Conservation (phyloP, 2,113 vertebrate species). For the Casuarius casuarius region DNA sequence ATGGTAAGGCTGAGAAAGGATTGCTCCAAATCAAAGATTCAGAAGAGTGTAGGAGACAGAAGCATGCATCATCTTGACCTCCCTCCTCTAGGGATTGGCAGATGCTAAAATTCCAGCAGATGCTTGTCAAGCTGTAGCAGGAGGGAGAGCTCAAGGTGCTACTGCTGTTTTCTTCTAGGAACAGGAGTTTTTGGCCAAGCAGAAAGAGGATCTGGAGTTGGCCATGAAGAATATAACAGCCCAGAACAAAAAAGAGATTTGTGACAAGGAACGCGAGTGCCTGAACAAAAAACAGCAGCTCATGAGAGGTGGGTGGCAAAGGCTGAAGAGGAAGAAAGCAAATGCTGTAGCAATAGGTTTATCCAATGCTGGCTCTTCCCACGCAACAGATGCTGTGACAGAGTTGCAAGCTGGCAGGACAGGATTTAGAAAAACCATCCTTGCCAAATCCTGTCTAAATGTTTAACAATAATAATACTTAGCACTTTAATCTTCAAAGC, state of each 20-base stretch:
- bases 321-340: not conserved
- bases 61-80: not conserved
- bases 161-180: constrained; percentile 78
- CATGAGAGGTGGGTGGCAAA: constrained; percentile 83
- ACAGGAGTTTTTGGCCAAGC: constrained; percentile 82
- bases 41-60: not conserved
- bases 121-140: not conserved
- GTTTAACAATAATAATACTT: constrained; percentile 66
- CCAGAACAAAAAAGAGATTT: constrained; percentile 90
- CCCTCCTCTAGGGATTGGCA: not conserved
- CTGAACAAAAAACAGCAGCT: constrained; percentile 91
- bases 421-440: constrained; percentile 29
- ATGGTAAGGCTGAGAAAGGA: constrained; percentile 75
- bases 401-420: constrained; percentile 29
- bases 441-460: constrained; percentile 63
- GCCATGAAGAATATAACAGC: constrained; percentile 85
- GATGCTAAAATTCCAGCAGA: not conserved
- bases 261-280: constrained; percentile 87
- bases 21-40: accelerated
- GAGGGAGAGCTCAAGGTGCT: not conserved
- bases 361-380: constrained; percentile 31
- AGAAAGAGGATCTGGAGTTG: constrained; percentile 85
- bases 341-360: not conserved
- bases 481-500: constrained; percentile 39
- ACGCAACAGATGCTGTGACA: constrained; percentile 46